A percentile compares a stretch with the other conserved stretches of the same genome.
These are phyloP conservation scores for Platyrinchus mystaceus DNA, from an alignment of 2,797 vertebrate genomes.

Conservation along the genomic window DNA sequence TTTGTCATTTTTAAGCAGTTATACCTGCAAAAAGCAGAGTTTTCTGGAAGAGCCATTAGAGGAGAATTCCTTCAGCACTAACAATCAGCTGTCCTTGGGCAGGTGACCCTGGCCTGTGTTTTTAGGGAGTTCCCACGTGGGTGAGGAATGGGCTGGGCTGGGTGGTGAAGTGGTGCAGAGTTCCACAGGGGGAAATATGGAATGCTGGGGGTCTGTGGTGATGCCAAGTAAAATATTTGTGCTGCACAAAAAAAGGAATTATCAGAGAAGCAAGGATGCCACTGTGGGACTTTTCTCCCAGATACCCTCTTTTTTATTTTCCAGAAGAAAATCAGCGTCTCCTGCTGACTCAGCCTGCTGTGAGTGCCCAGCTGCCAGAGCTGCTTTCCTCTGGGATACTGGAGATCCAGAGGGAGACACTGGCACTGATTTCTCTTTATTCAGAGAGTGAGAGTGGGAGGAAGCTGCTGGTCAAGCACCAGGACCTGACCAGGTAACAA, in stretches of 20 bases:
- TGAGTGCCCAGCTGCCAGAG: conserved; percentile 67
- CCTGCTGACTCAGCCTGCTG: conserved; percentile 70
- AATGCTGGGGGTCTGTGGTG: not conserved
- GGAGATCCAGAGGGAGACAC: conserved; percentile 71
- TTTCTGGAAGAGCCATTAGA: not conserved
- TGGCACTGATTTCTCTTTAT: conserved; percentile 78
- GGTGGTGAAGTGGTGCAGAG: too few relatives aligned
- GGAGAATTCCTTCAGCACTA: not conserved
- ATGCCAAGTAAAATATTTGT: not conserved
- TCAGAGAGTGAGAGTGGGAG: conserved; percentile 73
- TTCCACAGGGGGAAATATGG: not conserved
- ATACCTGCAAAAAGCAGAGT: not conserved
- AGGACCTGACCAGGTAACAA: conserved; percentile 78
- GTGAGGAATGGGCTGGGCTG: not conserved
- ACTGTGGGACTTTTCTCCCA: accelerated
- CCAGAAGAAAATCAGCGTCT: conserved; percentile 87
- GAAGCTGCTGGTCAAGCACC: conserved; percentile 73
- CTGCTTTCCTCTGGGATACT: conserved; percentile 69
- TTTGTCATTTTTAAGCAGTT: not conserved
- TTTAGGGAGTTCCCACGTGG: not conserved
- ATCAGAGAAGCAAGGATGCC: not conserved
- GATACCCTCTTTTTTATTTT: not conserved
- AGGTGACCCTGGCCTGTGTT: not conserved
- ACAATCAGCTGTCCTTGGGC: accelerated
- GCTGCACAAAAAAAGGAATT: not conserved